Conservation (phyloP, 2,113 vertebrate species). For the Oreocharis arfaki region DNA sequence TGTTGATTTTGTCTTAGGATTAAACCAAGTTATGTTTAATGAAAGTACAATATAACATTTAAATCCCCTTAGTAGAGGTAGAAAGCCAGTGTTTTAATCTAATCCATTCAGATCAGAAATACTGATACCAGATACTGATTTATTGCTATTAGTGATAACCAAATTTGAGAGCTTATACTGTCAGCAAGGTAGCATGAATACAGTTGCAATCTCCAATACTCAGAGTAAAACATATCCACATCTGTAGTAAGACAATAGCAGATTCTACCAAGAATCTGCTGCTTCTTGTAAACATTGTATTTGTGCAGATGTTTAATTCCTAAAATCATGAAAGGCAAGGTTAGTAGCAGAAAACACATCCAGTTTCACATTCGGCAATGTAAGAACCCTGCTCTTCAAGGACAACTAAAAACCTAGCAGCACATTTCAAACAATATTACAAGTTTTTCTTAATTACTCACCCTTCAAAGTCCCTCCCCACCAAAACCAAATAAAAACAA, state of each 20-base stretch:
- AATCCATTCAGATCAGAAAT: conserved; percentile 62
- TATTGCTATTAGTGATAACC: conserved; percentile 77
- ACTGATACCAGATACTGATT: conserved; percentile 69
- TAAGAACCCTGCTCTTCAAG: conserved; percentile 67
- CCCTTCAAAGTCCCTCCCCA: conserved; percentile 29
- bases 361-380: conserved; percentile 74
- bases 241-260: conserved; percentile 70
- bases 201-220: conserved; percentile 63
- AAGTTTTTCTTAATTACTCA: conserved; percentile 62
- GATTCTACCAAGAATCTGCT: conserved; percentile 69
- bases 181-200: conserved; percentile 64
- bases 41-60: conserved; percentile 63
- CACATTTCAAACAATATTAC: conserved; percentile 70
- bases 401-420: conserved; percentile 74
- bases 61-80: conserved; percentile 47
- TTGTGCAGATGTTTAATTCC: conserved; percentile 77
- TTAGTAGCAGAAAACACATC: conserved; percentile 76
- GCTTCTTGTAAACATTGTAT: conserved; percentile 77
- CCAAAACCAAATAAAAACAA: not conserved
- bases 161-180: conserved; percentile 68
- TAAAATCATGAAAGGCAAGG: conserved; percentile 76
- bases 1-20: not conserved
- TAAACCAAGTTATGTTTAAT: conserved; percentile 40
- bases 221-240: conserved; percentile 57
- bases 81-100: conserved; percentile 60